These are phyloP conservation scores for Vipera ursinii DNA, from an alignment of 2,797 vertebrate genomes.

Conservation along the genomic window DNA sequence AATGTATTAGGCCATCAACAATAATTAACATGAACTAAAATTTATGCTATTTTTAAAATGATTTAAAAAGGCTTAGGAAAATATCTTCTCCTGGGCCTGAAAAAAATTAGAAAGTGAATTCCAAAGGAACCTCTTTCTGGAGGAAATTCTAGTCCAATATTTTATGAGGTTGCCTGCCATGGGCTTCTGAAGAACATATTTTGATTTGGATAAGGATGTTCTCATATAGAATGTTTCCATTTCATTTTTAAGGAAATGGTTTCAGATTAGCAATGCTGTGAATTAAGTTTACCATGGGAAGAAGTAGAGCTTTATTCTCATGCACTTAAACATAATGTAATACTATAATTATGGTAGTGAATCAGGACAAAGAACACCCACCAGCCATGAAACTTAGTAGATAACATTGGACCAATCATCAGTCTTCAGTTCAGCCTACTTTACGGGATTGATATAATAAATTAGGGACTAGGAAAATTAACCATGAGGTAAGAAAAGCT, in stretches of 20 bases:
- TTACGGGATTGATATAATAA: background rate
- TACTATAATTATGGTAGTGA: constrained; percentile 22
- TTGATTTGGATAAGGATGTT: constrained; percentile 33
- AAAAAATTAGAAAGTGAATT: background rate
- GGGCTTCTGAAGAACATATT: background rate
- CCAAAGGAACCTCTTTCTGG: background rate
- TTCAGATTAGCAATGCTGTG: constrained; percentile 56
- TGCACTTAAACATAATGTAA: constrained; percentile 50
- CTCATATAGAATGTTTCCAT: constrained; percentile 51
- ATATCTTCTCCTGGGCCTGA: background rate
- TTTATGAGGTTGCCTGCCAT: background rate
- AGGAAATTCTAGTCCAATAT: background rate
- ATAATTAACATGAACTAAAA: background rate
- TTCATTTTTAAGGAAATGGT: constrained; percentile 53
- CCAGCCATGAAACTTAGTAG: background rate
- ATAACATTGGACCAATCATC: background rate
- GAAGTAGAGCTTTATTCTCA: constrained; percentile 62
- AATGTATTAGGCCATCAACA: background rate
- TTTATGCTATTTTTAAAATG: background rate
- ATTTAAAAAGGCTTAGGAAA: background rate
- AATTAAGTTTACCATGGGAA: constrained; percentile 47
- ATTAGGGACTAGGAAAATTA: background rate
- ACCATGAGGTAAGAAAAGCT: background rate
- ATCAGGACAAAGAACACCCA: background rate
- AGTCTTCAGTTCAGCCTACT: background rate